Conservation (phyloP, 2,888 invertebrate genomes). For the Acronicta leporina region DNA sequence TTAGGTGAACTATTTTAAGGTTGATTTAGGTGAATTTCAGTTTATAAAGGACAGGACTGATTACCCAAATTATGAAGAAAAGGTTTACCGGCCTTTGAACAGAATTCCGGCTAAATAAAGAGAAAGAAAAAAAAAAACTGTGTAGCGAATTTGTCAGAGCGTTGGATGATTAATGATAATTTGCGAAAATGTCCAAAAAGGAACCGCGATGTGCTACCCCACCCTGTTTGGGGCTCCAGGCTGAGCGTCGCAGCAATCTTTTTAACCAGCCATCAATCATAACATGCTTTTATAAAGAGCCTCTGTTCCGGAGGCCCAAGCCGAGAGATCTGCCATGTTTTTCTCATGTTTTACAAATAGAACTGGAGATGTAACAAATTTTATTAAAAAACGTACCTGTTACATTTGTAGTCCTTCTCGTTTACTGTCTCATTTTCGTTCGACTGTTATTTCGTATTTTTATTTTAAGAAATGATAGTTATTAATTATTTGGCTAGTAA, state of each 20-base stretch:
- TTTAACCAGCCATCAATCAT: slow-evolving; percentile 68
- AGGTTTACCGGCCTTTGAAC: slow-evolving; percentile 16
- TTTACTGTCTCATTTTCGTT: background rate
- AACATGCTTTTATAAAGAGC: slow-evolving; percentile 58
- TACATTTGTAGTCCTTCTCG: too few relatives aligned
- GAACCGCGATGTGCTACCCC: slow-evolving; percentile 15
- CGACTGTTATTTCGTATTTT: background rate
- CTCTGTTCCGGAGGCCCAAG: slow-evolving; percentile 42
- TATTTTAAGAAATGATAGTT: too few relatives aligned
- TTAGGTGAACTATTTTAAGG: slow-evolving; percentile 27
- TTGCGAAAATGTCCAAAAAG: slow-evolving; percentile 51
- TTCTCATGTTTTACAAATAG: slow-evolving; percentile 56
- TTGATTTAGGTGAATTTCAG: slow-evolving; percentile 1
- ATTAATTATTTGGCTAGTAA: too few relatives aligned
- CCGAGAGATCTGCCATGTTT: slow-evolving; percentile 37
- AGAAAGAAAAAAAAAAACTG: slow-evolving; percentile 34
- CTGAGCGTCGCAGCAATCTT: slow-evolving; percentile 43
- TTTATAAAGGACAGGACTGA: slow-evolving; percentile 1
- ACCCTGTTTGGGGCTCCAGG: slow-evolving; percentile 12
- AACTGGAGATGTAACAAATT: background rate
- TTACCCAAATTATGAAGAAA: slow-evolving; percentile 12
- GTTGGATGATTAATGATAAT: slow-evolving; percentile 67
- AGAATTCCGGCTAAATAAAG: slow-evolving; percentile 27
- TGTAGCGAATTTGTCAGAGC: slow-evolving; percentile 62
- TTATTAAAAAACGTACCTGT: background rate